phyloP scores from a whole-genome alignment of 2,888 invertebrate genomes.

The Steinernema carpocapsae region DNA sequence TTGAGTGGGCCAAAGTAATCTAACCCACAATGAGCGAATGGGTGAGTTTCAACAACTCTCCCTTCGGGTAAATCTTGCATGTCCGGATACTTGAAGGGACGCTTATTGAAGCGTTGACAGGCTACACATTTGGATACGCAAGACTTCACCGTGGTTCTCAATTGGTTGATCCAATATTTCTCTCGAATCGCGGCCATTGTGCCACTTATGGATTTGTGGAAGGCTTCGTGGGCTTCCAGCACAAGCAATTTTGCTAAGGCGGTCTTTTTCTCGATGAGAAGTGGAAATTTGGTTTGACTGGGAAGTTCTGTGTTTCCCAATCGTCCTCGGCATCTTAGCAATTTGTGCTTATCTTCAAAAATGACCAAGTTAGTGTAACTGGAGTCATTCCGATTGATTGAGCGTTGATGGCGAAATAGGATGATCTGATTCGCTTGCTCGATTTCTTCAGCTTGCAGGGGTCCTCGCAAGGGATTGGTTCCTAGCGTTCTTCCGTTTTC shows the following conservation, averaged over 20 bases:
- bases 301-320: background rate
- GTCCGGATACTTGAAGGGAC: background rate
- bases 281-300: background rate
- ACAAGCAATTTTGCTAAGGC: background rate
- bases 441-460: background rate
- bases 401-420: background rate
- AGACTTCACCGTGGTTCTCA: background rate
- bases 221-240: background rate
- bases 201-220: background rate
- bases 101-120: background rate
- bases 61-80: background rate
- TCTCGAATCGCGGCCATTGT: background rate
- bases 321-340: background rate
- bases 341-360: background rate
- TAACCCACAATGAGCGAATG: background rate
- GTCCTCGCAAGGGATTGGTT: background rate
- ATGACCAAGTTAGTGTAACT: background rate
- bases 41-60: background rate
- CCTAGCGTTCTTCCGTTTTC: background rate
- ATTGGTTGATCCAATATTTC: background rate
- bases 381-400: background rate
- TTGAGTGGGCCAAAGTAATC: conserved; percentile 4
- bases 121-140: background rate
- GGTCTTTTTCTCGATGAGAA: background rate
- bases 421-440: background rate